These are phyloP conservation scores for Phenacoccus solenopsis DNA, from an alignment of 1,140 invertebrate species.

Conservation along the genomic window DNA sequence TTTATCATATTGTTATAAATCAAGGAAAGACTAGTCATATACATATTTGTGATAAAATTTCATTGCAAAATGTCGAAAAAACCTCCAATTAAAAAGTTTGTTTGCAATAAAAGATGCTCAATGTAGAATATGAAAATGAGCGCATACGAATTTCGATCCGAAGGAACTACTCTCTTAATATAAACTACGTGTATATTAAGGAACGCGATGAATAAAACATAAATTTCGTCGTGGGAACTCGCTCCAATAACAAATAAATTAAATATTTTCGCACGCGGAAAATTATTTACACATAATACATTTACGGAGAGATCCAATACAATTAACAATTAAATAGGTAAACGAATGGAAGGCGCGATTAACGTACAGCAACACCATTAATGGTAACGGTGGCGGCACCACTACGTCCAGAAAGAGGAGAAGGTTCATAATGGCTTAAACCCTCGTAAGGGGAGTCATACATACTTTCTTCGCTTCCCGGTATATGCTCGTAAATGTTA, in stretches of 20 bases:
- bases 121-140: neutral
- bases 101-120: too few species aligned
- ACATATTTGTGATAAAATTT: neutral
- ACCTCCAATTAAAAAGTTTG: too few species aligned
- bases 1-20: conserved; percentile 4
- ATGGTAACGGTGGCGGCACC: conserved; percentile 52
- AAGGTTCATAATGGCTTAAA: conserved; percentile 53
- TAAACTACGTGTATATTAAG: too few species aligned
- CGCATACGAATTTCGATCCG: neutral
- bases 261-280: too few species aligned
- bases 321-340: neutral
- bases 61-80: too few species aligned
- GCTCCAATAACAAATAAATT: neutral
- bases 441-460: conserved; percentile 56
- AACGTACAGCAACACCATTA: conserved; percentile 56
- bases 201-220: too few species aligned
- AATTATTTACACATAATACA: too few species aligned
- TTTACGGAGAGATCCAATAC: neutral
- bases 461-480: conserved; percentile 46
- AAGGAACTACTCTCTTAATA: neutral
- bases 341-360: conserved; percentile 27
- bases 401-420: conserved; percentile 39
- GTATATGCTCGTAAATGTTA: conserved; percentile 57
- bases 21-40: neutral
- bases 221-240: neutral